Conservation (phyloP, 2,888 invertebrate genomes). For the Coenonympha arcania region DNA sequence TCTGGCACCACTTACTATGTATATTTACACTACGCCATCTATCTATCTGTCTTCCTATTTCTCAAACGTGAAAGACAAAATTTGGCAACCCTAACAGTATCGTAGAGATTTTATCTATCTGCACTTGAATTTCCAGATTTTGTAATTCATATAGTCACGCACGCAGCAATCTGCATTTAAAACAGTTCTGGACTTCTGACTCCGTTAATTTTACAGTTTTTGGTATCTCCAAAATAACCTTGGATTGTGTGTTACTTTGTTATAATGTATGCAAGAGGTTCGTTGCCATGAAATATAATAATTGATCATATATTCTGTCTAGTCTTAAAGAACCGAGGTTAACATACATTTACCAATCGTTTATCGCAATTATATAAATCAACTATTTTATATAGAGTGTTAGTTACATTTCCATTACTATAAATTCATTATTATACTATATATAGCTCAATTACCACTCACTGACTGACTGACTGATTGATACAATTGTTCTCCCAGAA, state of each 20-base stretch:
- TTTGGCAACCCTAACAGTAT: constrained; percentile 24
- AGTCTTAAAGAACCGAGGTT: not conserved
- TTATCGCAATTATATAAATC: too few relatives aligned
- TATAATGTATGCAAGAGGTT: not conserved
- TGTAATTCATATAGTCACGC: constrained; percentile 37
- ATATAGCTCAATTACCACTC: too few relatives aligned
- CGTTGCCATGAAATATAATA: not conserved
- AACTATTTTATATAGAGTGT: too few relatives aligned
- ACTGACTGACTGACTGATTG: too few relatives aligned
- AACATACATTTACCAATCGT: too few relatives aligned
- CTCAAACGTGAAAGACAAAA: too few relatives aligned
- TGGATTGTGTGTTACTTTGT: not conserved
- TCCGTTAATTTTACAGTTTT: constrained; percentile 25
- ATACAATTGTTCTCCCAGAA: too few relatives aligned
- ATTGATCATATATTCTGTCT: not conserved
- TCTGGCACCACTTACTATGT: too few relatives aligned
- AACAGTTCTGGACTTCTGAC: constrained; percentile 19
- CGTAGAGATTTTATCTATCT: constrained; percentile 45
- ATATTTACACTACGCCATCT: too few relatives aligned
- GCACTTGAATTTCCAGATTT: constrained; percentile 36
- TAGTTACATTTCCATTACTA: too few relatives aligned
- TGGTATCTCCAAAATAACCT: constrained; percentile 1
- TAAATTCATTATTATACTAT: too few relatives aligned
- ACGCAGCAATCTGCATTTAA: constrained; percentile 24
- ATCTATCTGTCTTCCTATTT: too few relatives aligned